Conservation (phyloP, 2,797 vertebrate species). For the Rhodeus uyekii region DNA sequence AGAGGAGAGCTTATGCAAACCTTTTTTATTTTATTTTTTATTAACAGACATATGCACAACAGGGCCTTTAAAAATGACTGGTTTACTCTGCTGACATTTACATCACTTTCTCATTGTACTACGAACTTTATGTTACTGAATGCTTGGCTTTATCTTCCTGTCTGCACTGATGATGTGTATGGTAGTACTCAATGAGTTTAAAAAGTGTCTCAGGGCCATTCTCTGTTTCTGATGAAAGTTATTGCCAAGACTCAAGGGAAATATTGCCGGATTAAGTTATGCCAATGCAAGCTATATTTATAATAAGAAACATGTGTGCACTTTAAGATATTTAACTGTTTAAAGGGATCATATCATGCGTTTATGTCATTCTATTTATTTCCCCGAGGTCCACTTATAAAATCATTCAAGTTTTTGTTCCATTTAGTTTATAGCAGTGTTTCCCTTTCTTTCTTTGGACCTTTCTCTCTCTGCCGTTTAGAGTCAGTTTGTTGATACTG, state of each 20-base stretch:
- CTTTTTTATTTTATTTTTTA: neutral
- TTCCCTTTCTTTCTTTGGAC: neutral
- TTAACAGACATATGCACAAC: neutral
- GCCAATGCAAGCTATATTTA: neutral
- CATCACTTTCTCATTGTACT: neutral
- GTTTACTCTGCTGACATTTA: constrained; percentile 5
- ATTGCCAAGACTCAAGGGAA: constrained; percentile 2
- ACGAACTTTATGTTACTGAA: neutral
- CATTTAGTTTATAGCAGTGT: neutral
- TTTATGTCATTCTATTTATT: constrained; percentile 7
- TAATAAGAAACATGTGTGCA: neutral
- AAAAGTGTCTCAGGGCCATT: neutral
- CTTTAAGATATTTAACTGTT: neutral
- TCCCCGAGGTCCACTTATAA: neutral
- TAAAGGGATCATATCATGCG: neutral
- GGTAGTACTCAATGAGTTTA: constrained; percentile 7
- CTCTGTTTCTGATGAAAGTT: constrained; percentile 11
- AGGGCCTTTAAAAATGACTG: neutral
- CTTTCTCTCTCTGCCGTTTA: neutral
- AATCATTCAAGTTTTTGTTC: neutral
- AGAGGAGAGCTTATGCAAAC: neutral
- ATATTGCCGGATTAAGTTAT: neutral
- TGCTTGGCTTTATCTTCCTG: neutral
- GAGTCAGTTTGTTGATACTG: neutral
- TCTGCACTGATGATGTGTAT: neutral